A percentile compares a stretch with the other conserved stretches of the same genome.
phyloP scores from a whole-genome alignment of 2,113 vertebrate species.

The Pseudorhombus dupliciocellatus region DNA sequence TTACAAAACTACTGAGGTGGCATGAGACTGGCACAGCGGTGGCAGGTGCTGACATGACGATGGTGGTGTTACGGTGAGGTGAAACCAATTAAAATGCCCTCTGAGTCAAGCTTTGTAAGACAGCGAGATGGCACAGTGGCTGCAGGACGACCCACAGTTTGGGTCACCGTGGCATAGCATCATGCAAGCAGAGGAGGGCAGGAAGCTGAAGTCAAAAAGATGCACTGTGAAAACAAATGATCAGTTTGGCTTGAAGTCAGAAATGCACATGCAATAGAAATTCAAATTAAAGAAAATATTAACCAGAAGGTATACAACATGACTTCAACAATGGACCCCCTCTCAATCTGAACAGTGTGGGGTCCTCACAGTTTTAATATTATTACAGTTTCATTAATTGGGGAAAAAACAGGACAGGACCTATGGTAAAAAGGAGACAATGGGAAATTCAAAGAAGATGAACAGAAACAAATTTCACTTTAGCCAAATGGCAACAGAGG shows the following conservation, averaged over 20 bases:
- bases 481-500: not conserved
- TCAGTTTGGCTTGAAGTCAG: conserved; percentile 34
- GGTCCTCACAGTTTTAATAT: not conserved
- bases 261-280: not conserved
- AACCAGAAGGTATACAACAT: not conserved
- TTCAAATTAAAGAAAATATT: conserved; percentile 4
- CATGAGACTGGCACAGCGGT: conserved; percentile 44
- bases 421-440: not conserved
- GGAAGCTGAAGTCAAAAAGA: conserved; percentile 46
- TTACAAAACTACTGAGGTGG: conserved; percentile 64
- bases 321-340: not conserved
- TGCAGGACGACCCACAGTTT: conserved; percentile 47
- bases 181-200: conserved; percentile 68
- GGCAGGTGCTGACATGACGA: conserved; percentile 37
- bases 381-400: not conserved
- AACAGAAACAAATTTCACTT: not conserved
- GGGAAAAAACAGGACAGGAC: not conserved
- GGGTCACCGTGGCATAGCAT: conserved; percentile 49
- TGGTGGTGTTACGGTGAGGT: conserved; percentile 56
- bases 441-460: not conserved
- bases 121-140: conserved; percentile 49
- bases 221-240: conserved; percentile 40
- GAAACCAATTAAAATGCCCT: conserved; percentile 55
- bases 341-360: not conserved
- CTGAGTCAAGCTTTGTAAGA: conserved; percentile 59